phyloP scores from a whole-genome alignment of 2,797 vertebrate species.

The Propithecus perrieri region DNA sequence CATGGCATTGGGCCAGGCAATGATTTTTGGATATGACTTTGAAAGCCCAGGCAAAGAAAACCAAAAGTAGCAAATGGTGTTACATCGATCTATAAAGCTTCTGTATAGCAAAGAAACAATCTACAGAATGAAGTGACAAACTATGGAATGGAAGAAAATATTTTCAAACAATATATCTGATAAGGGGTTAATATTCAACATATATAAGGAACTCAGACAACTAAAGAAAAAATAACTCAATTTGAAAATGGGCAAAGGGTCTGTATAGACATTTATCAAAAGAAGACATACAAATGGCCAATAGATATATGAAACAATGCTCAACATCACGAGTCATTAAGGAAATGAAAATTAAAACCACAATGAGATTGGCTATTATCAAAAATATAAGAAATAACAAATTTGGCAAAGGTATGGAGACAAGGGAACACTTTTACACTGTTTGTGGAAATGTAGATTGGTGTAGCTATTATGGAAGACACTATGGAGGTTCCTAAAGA shows the following conservation, averaged over 20 bases:
- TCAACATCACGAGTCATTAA: neutral
- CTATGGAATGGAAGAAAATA: neutral
- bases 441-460: neutral
- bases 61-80: neutral
- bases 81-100: neutral
- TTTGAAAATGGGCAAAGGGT: neutral
- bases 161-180: neutral
- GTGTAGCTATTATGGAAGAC: neutral
- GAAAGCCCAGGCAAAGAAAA: neutral
- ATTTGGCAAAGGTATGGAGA: neutral
- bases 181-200: neutral
- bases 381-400: neutral
- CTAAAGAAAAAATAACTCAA: neutral
- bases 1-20: neutral
- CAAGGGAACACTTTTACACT: neutral
- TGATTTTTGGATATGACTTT: neutral
- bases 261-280: neutral
- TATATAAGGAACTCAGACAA: neutral
- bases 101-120: neutral
- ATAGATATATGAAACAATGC: neutral
- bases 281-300: neutral
- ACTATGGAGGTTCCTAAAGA: neutral
- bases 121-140: neutral
- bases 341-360: neutral
- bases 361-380: neutral